Base-by-base conservation (phyloP, 2,888 invertebrate species). In the Stenchaetothrips biformis region DNA sequence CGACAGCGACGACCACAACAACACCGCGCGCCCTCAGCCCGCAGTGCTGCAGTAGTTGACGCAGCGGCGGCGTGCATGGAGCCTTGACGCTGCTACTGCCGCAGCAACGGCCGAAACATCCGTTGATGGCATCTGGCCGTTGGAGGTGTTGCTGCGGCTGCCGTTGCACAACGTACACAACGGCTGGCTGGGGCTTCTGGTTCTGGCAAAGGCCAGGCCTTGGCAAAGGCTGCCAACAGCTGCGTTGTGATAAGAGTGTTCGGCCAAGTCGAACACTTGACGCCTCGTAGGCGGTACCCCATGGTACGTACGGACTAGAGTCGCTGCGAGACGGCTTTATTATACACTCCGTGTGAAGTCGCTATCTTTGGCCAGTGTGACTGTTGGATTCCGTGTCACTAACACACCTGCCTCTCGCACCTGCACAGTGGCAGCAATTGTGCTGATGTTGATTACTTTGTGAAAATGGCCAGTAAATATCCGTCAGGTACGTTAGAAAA, bases 371-470 rank as follows among this genome's bases (percentile, higher is more conserved):
- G 21, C 67, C n/a, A 67, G 21, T n/a, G n/a, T 9, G 11, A 74
- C 25, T 7, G 25, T 21, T 21, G 67, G 67, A 9, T n/a, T 21
- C 21, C 25, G 25, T 21, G 21, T 25, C 21, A 25, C 21, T 11
- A 7, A 74, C 67, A n/a, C 25, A 21, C 25, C 67, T 25, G 67
- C 25, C 67, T 25, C 21, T 25, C 25, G 25, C 67, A 74, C 67
- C 67, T 74, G 67, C 67, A 74, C 25, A 74, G 67, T 74, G 67
- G 67, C 67, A 74, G 67, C 67, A 74, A 7, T 74, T 74, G 67
- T 74, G 67, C 67, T 74, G 67, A 74, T 74, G 67, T 74, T 74
- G 67, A 74, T 74, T 74, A 21, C 67, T 25, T 74, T 8, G 67
- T 74, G 67, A 74, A 74, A 74, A 74, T 74, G 67, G 25, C 25